Percentiles rank a stretch among this genome's conserved stretches.
Evolutionary conservation across 2,888 invertebrate genomes (phyloP).

Genomic region (Leucophenga maculata): DNA sequence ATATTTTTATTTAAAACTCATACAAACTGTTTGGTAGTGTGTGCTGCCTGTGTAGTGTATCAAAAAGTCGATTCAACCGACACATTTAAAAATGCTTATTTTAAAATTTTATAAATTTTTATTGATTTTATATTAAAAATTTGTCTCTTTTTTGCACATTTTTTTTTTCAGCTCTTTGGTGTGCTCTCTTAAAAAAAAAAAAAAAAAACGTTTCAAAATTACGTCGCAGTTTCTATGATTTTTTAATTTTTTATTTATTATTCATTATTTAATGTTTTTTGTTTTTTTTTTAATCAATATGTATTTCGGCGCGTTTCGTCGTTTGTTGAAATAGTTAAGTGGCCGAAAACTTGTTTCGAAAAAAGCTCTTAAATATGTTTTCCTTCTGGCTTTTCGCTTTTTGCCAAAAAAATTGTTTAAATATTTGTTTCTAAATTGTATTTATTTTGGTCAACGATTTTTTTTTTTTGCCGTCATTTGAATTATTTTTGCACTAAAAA

Average conservation of each 20-base stretch:
- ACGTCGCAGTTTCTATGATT: constrained; percentile 46
- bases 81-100: too few relatives aligned
- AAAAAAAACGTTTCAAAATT: constrained; percentile 43
- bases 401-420: constrained; percentile 25
- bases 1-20: too few relatives aligned
- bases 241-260: constrained; percentile 12
- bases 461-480: too few relatives aligned
- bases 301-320: constrained; percentile 37
- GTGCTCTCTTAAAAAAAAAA: neutral
- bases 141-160: neutral
- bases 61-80: too few relatives aligned
- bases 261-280: constrained; percentile 5
- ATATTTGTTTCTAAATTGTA: constrained; percentile 15
- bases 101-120: too few relatives aligned
- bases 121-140: too few relatives aligned
- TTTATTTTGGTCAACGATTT: constrained; percentile 1
- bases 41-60: too few relatives aligned
- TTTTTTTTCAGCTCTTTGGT: neutral
- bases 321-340: constrained; percentile 65
- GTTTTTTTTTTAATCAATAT: neutral
- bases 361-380: neutral
- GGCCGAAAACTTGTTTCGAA: constrained; percentile 45
- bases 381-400: neutral
- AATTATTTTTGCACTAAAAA: neutral
- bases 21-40: too few relatives aligned